Evolutionary conservation across 2,888 invertebrate species (phyloP).

Genomic region (Xanthostigma xanthostigma): DNA sequence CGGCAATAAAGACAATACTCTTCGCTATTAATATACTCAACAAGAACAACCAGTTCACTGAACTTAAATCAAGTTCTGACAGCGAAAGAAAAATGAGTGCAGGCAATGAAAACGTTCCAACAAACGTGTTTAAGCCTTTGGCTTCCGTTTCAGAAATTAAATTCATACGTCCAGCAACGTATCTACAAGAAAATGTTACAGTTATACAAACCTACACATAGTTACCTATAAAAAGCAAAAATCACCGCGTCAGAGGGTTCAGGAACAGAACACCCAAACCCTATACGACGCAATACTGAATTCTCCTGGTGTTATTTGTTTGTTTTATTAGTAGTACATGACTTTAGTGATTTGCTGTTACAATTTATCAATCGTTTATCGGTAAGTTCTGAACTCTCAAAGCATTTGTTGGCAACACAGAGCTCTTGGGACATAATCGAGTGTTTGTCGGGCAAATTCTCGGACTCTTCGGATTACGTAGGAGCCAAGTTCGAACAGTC

Average conservation of each 20-base stretch:
- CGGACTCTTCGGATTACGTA: no score
- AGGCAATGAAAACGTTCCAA: constrained; percentile 86
- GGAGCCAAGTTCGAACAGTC: no score
- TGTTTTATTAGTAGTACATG: no score
- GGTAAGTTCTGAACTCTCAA: no score
- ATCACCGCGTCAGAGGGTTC: constrained; percentile 5
- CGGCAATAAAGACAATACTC: constrained; percentile 66
- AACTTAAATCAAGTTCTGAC: constrained; percentile 65
- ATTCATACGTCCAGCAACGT: constrained; percentile 70
- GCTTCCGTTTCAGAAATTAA: constrained; percentile 70
- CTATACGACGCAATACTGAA: neutral
- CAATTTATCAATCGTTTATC: no score
- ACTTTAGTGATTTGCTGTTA: no score
- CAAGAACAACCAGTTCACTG: constrained; percentile 87
- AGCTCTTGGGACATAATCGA: no score
- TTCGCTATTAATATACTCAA: constrained; percentile 73
- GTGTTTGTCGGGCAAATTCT: no score
- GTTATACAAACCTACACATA: neutral
- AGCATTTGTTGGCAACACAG: no score
- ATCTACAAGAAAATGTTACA: constrained; percentile 36
- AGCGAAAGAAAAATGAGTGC: constrained; percentile 82
- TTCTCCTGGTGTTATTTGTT: neutral
- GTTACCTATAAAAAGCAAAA: no score
- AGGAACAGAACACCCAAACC: no score
- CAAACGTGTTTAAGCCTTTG: constrained; percentile 82